Evolutionary conservation across 2,797 vertebrate species (phyloP), one percentile per base, ranked within the genome.

Genomic region (Tauraco hartlaubi): DNA sequence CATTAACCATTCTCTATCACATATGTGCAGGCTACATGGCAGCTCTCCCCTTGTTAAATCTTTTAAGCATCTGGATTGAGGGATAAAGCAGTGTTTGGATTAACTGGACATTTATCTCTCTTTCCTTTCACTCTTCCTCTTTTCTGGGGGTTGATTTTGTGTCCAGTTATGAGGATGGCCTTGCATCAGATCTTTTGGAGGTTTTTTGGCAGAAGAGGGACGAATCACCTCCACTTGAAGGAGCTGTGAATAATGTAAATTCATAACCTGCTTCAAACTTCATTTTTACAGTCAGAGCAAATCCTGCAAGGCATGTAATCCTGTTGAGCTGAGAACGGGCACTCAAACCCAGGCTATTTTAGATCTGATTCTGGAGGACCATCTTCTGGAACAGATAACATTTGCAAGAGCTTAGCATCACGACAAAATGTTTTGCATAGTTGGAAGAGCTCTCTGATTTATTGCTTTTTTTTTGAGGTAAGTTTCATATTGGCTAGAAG

Each of bases 11-110:
- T 93, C 71, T 87, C 41, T 54, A 67, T 37, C 68, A 86, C 76
- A 49, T 58, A 87, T 90, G 48, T 69, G 35, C 63, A 44, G 35
- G 59, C 77, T 92, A 31, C 26, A 58, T 46, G 41, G 25, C 67
- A 92, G 80, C 56, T 92, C 77, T 88, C 28, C 44, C 15, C 66
- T 69, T 73, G 51, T 63, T 88, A 96, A 96, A 89, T 88, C 83
- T 82, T 88, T 83, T 63, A 90, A 92, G 91, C 85, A 66, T 91
- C 39, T 66, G 55, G 44, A 95, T 37, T 69, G 77, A 92, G 56
- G 59, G 48, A 82, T 73, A 90, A 87, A 93, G 15, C n/a, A 61
- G 11, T 63, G 33, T 72, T 82, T 71, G 63, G 74, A 88, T 94
- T 94, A 95, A 90, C 22, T 29, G 72, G 25, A 71, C 41, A 59